A percentile compares a stretch with the other conserved stretches of the same genome.
These are phyloP conservation scores for Apteryx owenii DNA, from an alignment of 2,113 vertebrate species.

Conservation along the genomic window DNA sequence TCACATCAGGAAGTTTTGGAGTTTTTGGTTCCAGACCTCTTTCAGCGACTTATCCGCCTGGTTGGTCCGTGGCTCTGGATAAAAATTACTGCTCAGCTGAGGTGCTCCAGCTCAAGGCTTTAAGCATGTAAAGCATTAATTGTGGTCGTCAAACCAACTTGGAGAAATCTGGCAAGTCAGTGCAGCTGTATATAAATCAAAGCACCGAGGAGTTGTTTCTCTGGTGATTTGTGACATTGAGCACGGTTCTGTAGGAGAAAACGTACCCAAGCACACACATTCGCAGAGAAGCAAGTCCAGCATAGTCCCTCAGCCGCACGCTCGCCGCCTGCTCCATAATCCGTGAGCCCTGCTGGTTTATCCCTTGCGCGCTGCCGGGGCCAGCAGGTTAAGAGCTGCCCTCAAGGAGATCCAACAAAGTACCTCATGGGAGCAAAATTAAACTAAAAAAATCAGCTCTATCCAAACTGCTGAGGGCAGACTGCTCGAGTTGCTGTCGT, in stretches of 20 bases:
- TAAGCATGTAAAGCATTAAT: background rate
- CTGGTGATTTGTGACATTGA: background rate
- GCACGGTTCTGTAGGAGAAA: background rate
- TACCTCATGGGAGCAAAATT: background rate
- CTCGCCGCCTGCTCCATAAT: background rate
- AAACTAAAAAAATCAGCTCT: background rate
- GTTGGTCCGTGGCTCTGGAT: background rate
- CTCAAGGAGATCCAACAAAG: background rate
- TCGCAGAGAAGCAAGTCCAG: background rate
- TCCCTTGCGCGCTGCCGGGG: background rate
- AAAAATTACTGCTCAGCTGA: background rate
- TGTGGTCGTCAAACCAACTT: background rate
- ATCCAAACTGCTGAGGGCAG: background rate
- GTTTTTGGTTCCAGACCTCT: fast-evolving
- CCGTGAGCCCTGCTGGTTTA: background rate
- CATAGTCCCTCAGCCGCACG: background rate
- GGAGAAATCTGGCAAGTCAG: background rate
- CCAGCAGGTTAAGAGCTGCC: background rate
- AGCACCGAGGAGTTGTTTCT: background rate
- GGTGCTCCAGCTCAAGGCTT: background rate
- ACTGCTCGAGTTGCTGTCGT: no score
- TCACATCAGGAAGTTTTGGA: fast-evolving
- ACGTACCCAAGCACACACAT: no score
- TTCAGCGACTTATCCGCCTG: background rate
- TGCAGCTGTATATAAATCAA: background rate